Evolutionary conservation across 1,140 invertebrate genomes (phyloP).

Genomic region (Chlorops oryzae): DNA sequence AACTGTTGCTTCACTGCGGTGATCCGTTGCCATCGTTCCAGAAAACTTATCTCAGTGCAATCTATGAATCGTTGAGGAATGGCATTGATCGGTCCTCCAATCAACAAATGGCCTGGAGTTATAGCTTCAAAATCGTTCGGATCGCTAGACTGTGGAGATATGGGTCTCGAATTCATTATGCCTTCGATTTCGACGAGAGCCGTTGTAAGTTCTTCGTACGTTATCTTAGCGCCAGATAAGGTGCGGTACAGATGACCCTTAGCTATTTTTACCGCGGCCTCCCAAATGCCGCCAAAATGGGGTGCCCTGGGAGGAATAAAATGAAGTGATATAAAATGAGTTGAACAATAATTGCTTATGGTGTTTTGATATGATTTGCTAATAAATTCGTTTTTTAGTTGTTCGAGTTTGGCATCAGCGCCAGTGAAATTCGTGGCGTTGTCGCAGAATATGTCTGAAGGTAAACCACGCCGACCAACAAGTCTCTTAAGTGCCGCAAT

Average conservation of each 20-base stretch:
- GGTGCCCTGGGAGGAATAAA: conserved; percentile 4
- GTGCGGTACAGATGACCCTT: neutral
- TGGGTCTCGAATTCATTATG: neutral
- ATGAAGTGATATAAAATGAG: too few species aligned
- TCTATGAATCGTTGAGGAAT: too few species aligned
- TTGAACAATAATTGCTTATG: too few species aligned
- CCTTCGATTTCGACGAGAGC: neutral
- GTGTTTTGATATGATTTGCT: too few species aligned
- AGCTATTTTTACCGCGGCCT: neutral
- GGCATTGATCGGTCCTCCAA: too few species aligned
- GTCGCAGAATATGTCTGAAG: neutral
- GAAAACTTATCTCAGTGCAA: too few species aligned
- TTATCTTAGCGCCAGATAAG: conserved; percentile 25
- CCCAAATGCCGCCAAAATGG: conserved; percentile 3
- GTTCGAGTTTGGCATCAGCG: neutral
- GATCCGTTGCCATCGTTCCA: too few species aligned
- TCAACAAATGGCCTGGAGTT: too few species aligned
- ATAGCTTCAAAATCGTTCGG: neutral
- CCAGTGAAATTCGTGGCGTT: neutral
- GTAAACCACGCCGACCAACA: neutral
- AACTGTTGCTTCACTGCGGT: too few species aligned
- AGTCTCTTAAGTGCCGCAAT: neutral
- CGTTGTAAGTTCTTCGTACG: neutral
- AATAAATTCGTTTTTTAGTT: too few species aligned
- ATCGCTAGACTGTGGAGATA: neutral